Evolutionary conservation across 2,888 invertebrate species (phyloP), one percentile per base, ranked within the genome.

Genomic region (Tillus elongatus): DNA sequence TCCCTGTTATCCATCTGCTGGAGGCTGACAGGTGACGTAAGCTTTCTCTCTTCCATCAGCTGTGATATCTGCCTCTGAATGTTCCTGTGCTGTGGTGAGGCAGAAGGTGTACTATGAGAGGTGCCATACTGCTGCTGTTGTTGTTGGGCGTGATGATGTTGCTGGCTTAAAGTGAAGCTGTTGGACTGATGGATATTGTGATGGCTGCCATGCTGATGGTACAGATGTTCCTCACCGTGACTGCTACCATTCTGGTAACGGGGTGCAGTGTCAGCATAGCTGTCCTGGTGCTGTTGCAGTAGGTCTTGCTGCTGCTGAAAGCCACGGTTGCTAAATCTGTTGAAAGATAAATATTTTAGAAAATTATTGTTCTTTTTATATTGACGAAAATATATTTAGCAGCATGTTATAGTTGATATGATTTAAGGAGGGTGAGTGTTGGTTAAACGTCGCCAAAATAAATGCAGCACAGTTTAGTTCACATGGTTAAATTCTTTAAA

Each of bases 11-110:
- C n/a, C n/a, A n/a, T n/a, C n/a, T n/a, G n/a, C n/a, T n/a, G n/a
- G n/a, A n/a, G n/a, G n/a, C n/a, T n/a, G 1, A 41, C 36, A 1
- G 38, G 36, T 8, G 36, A 14, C 49, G 8, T 45, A 8, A 6
- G 24, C 30, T 33, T 49, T 49, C 49, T 56, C 51, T 54, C 63
- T 35, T 65, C 64, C 51, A 66, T 48, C 40, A 67, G 43, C 44
- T 66, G 66, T 2, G 74, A 74, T 39, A 73, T 73, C 53, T 75
- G 74, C 24, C 74, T 61, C 52, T 75, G 75, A 12, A 66, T 63
- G 19, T 72, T 70, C 36, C 74, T 68, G 53, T 80, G 79, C 57
- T 78, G 77, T 27, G 82, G 81, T 46, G 79, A 80, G 41, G 75
- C 74, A 46, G 75, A 69, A 31, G 71, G 69, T 30, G 70, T 66